Percentiles rank a stretch among this genome's conserved stretches.
Evolutionary conservation across 2,888 invertebrate species (phyloP).

Genomic region (Synanthedon vespiformis): DNA sequence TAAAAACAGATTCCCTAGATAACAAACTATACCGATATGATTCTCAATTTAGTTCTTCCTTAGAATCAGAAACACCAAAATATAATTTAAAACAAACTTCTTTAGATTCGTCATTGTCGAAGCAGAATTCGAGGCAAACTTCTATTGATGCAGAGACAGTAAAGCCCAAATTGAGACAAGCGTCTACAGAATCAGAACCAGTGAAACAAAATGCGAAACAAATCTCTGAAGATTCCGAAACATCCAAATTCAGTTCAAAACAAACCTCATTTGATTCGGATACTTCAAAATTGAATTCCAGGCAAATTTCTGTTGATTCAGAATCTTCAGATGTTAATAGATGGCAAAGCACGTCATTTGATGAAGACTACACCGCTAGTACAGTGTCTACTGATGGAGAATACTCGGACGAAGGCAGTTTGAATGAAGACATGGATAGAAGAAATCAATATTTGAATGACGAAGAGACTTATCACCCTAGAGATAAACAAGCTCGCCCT

Average conservation of each 20-base stretch:
- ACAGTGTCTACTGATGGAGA: conserved; percentile 69
- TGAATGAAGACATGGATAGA: conserved; percentile 42
- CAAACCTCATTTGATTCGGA: conserved; percentile 38
- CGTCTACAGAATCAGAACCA: conserved; percentile 34
- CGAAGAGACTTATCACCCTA: conserved; percentile 77
- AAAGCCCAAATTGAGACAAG: conserved; percentile 28
- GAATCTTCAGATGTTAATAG: conserved; percentile 34
- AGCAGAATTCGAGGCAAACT: conserved; percentile 26
- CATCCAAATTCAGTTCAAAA: conserved; percentile 29
- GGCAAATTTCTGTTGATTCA: conserved; percentile 36
- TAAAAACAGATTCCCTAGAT: conserved; percentile 46
- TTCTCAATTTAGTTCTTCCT: conserved; percentile 28
- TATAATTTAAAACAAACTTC: conserved; percentile 55
- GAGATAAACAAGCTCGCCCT: conserved; percentile 53
- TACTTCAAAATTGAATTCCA: conserved; percentile 26
- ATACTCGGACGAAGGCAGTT: conserved; percentile 51
- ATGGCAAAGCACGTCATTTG: conserved; percentile 66
- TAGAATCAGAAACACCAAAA: conserved; percentile 36
- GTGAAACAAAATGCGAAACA: conserved; percentile 55
- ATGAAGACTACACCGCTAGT: conserved; percentile 74
- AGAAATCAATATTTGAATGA: conserved; percentile 57
- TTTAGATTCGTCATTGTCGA: conserved; percentile 34
- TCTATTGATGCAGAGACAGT: conserved; percentile 38
- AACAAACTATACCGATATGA: conserved; percentile 29
- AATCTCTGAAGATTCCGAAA: conserved; percentile 37